Conservation (phyloP, 2,113 vertebrate species). For the Corythornis madagascariensis region DNA sequence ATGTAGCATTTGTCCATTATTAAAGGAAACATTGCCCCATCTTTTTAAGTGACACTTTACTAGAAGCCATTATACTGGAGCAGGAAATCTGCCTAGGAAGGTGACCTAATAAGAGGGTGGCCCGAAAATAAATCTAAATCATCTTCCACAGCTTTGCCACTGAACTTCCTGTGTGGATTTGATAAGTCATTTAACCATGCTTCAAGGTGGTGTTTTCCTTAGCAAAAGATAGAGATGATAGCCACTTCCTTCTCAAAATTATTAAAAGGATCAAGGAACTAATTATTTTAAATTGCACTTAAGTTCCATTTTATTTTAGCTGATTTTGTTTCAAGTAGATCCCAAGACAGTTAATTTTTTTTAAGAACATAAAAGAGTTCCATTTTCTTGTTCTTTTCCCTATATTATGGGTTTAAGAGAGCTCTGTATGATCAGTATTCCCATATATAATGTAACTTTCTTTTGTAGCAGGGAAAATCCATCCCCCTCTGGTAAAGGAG, state of each 20-base stretch:
- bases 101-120: neutral
- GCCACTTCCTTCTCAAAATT: neutral
- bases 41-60: neutral
- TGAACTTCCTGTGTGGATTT: neutral
- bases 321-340: neutral
- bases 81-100: neutral
- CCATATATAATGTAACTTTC: neutral
- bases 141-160: neutral
- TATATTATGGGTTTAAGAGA: neutral
- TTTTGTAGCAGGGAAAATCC: conserved; percentile 9
- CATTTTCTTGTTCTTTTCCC: neutral
- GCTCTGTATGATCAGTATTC: neutral
- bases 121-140: neutral
- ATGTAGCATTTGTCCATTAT: neutral
- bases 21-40: neutral
- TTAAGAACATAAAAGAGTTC: neutral
- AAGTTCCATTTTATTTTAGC: neutral
- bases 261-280: neutral
- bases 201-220: neutral
- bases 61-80: neutral
- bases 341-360: neutral
- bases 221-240: neutral
- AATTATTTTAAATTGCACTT: neutral
- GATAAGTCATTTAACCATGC: neutral
- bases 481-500: neutral